Base-by-base conservation (phyloP, 2,888 invertebrate species). In the Limenitis camilla region DNA sequence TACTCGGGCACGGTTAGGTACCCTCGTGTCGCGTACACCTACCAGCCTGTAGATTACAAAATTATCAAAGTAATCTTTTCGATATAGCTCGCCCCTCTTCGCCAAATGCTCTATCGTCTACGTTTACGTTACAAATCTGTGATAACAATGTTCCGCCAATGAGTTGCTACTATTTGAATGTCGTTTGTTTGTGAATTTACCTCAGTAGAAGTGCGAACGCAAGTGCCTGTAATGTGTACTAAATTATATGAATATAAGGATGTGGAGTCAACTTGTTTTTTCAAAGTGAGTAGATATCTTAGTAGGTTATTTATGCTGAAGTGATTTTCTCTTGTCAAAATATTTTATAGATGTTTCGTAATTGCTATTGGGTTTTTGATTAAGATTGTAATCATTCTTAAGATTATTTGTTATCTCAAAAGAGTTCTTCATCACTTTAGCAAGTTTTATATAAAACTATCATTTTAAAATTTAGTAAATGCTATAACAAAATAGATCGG, bases 221-320 rank as follows among this genome's bases (percentile, higher is more conserved):
- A 53, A 52, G 53, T 54, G 35, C 52, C 49, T 58, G 63, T 65
- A 60, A 61, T 63, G 63, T 65, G 60, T 45, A 35, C 43, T 42
- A 43, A 52, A 52, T 49, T 53, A 48, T 39, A 52, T 56, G 42
- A 45, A 44, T 52, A 50, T 45, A 60, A 59, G 48, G 56, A 82
- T 83, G 83, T 82, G 83, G 83, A 79, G 71, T 67, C 81, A 80
- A 71, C 76, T 79, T 56, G 72, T 76, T 59, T 67, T 69, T 53
- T 74, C 72, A 40, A 82, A 81, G 83, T 83, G 61, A 68, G 70
- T 67, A 39, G n/a, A 10, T 44, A 19, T 19, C 2, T 19, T 19
- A 19, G 19, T 19, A 19, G 19, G 19, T 19, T 19, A 19, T 19
- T 19, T 19, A 19, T 19, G 19, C 19, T 19, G 19, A 19, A 19